Percentiles rank a stretch among this genome's conserved stretches.
Conservation (phyloP, 2,888 invertebrate species). For the Agriopis aurantiaria region DNA sequence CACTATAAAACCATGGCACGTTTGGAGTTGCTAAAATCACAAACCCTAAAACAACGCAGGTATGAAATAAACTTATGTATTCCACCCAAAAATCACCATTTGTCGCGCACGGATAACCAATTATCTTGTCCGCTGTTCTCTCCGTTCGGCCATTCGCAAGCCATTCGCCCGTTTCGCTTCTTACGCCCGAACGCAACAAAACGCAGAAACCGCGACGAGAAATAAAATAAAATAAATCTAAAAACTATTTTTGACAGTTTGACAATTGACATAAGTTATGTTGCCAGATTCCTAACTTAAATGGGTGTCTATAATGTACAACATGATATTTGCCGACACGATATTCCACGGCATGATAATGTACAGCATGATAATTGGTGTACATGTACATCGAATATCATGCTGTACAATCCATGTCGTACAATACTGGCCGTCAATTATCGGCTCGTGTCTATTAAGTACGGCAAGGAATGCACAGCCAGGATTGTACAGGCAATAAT, state of each 20-base stretch:
- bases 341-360: no score
- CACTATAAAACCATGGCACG: constrained; percentile 55
- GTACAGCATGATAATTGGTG: no score
- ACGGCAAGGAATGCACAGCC: no score
- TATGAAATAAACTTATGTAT: constrained; percentile 29
- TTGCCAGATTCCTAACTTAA: background rate
- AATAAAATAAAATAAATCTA: background rate
- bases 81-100: constrained; percentile 59
- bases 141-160: constrained; percentile 51
- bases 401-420: no score
- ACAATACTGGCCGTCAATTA: no score
- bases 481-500: no score
- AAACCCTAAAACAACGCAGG: constrained; percentile 19
- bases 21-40: constrained; percentile 31
- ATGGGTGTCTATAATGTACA: no score
- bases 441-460: no score
- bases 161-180: constrained; percentile 39
- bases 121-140: constrained; percentile 43
- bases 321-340: no score
- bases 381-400: no score
- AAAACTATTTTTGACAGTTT: background rate
- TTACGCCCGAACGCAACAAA: constrained; percentile 43
- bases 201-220: constrained; percentile 22
- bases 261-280: constrained; percentile 5
- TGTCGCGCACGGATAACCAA: constrained; percentile 61